These are phyloP conservation scores for Myotis vivesi DNA, from an alignment of 2,797 vertebrate species.

Conservation along the genomic window DNA sequence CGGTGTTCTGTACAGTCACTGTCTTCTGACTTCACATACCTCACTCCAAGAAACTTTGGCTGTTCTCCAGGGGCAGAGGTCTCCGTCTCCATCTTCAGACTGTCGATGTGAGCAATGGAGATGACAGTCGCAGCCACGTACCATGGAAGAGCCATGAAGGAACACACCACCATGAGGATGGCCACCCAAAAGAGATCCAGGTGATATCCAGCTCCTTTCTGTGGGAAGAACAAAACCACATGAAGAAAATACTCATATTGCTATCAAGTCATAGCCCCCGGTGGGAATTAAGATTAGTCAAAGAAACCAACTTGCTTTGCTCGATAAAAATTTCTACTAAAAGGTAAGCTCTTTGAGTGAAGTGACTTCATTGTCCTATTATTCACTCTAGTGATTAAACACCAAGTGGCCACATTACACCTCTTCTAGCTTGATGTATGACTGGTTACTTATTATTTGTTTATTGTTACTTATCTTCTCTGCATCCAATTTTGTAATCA, in stretches of 20 bases:
- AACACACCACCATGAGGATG: conserved; percentile 92
- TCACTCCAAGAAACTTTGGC: conserved; percentile 97
- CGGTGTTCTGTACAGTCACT: neutral
- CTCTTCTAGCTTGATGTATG: neutral
- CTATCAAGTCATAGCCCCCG: neutral
- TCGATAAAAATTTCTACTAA: neutral
- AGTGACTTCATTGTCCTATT: neutral
- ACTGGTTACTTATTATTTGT: neutral
- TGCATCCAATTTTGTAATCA: neutral
- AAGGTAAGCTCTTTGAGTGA: neutral
- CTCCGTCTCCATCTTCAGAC: conserved; percentile 98
- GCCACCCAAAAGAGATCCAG: conserved; percentile 97
- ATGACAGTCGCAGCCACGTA: conserved; percentile 98
- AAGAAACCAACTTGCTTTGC: neutral
- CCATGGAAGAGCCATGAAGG: conserved; percentile 97
- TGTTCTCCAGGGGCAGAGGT: conserved; percentile 97
- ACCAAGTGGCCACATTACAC: neutral
- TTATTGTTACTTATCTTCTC: neutral
- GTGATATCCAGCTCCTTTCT: conserved; percentile 98
- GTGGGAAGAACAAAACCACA: conserved; percentile 38
- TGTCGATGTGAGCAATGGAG: conserved; percentile 98
- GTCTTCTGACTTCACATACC: conserved; percentile 82
- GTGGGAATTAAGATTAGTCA: neutral
- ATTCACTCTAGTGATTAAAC: neutral
- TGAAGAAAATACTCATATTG: neutral